A percentile compares a stretch with the other conserved stretches of the same genome.
Evolutionary conservation across 2,113 vertebrate species (phyloP).

Genomic region (Epinephelus moara): DNA sequence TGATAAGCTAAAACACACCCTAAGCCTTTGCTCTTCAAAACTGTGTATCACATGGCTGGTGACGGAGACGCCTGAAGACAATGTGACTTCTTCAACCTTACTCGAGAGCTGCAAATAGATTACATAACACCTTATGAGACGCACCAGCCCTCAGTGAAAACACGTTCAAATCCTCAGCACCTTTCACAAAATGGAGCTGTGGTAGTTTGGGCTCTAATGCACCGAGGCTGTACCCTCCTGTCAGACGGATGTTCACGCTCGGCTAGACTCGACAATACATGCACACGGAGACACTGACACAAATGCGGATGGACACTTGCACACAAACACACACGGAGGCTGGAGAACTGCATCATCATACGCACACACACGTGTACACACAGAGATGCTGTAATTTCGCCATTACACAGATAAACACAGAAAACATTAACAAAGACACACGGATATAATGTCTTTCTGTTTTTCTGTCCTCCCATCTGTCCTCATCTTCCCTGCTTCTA

Average conservation of each 20-base stretch:
- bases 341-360: constrained; percentile 38
- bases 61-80: constrained; percentile 47
- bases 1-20: constrained; percentile 20
- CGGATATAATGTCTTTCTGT: neutral
- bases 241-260: constrained; percentile 74
- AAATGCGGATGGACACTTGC: constrained; percentile 41
- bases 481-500: neutral
- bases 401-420: neutral
- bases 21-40: constrained; percentile 36
- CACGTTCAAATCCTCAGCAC: constrained; percentile 62
- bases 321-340: constrained; percentile 42
- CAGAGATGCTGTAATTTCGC: constrained; percentile 25
- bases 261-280: constrained; percentile 30
- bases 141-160: constrained; percentile 46
- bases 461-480: neutral
- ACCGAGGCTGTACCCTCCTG: constrained; percentile 69
- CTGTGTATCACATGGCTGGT: constrained; percentile 49
- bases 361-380: constrained; percentile 7
- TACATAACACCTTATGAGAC: constrained; percentile 59
- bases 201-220: constrained; percentile 72
- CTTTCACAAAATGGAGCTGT: constrained; percentile 76
- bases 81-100: constrained; percentile 41
- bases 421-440: neutral
- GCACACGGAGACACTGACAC: constrained; percentile 34
- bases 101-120: constrained; percentile 53